These are phyloP conservation scores for Campoplex nolae DNA, from an alignment of 2,888 invertebrate species.

Conservation along the genomic window DNA sequence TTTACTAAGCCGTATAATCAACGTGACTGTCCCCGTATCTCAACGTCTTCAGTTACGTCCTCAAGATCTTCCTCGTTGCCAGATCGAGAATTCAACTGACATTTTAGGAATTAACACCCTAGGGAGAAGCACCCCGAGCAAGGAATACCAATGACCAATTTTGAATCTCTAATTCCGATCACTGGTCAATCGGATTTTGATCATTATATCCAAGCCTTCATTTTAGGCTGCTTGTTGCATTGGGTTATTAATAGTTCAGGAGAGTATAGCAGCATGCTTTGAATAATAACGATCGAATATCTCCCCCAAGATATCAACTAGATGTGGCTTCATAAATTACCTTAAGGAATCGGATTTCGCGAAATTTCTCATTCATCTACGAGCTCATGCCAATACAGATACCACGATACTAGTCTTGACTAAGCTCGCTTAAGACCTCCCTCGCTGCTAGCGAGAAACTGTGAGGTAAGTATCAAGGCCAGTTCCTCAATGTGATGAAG, in stretches of 20 bases:
- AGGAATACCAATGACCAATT: conserved; percentile 41
- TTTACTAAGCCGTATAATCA: conserved; percentile 81
- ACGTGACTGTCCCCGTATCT: conserved; percentile 72
- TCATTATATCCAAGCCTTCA: conserved; percentile 24
- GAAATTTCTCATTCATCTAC: conserved; percentile 22
- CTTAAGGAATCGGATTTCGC: conserved; percentile 39
- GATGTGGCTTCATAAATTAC: conserved; percentile 29
- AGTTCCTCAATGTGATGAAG: conserved; percentile 39
- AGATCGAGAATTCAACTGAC: conserved; percentile 49
- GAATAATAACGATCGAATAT: conserved; percentile 42
- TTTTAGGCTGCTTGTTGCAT: conserved; percentile 11
- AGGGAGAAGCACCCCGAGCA: conserved; percentile 18
- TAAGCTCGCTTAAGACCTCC: not conserved
- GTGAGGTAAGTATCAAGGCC: conserved; percentile 30
- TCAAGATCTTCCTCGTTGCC: conserved; percentile 71
- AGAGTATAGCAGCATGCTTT: conserved; percentile 41
- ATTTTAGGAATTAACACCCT: conserved; percentile 34
- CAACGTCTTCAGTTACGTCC: conserved; percentile 71
- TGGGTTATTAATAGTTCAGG: conserved; percentile 20
- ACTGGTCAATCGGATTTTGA: conserved; percentile 26
- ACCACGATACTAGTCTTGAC: conserved; percentile 17
- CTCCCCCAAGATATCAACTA: conserved; percentile 12
- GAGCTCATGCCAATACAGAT: conserved; percentile 5
- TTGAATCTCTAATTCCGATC: conserved; percentile 42
- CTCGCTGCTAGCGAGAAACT: not conserved